phyloP scores from a whole-genome alignment of 2,797 vertebrate species.

The Microctenopoma steveboyesi region DNA sequence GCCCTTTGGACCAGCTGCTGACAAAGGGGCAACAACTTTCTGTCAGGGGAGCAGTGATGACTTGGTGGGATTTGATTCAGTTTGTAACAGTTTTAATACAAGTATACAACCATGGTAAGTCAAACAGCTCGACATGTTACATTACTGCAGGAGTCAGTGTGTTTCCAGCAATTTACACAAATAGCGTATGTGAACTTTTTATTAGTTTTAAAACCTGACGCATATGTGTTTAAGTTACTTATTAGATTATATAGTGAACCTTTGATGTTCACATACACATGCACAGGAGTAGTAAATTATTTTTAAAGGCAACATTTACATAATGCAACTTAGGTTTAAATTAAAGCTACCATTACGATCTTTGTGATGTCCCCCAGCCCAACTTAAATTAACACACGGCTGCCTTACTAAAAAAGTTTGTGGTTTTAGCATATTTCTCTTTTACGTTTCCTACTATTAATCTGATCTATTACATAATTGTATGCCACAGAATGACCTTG shows the following conservation, averaged over 20 bases:
- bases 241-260: neutral
- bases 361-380: no score
- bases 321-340: neutral
- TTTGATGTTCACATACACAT: neutral
- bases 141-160: neutral
- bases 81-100: neutral
- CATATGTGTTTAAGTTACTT: neutral
- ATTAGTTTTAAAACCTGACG: neutral
- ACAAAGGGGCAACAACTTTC: conserved; percentile 39
- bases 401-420: neutral
- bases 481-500: neutral
- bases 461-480: neutral
- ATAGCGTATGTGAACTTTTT: neutral
- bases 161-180: neutral
- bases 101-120: conserved; percentile 60
- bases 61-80: conserved; percentile 3
- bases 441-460: neutral
- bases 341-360: neutral
- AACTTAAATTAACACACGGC: no score
- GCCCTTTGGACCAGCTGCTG: conserved; percentile 72
- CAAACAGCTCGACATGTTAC: neutral
- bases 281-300: neutral
- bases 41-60: conserved; percentile 27
- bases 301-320: neutral
- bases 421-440: neutral